Conservation (phyloP, 2,113 vertebrate species). For the Strix uralensis region DNA sequence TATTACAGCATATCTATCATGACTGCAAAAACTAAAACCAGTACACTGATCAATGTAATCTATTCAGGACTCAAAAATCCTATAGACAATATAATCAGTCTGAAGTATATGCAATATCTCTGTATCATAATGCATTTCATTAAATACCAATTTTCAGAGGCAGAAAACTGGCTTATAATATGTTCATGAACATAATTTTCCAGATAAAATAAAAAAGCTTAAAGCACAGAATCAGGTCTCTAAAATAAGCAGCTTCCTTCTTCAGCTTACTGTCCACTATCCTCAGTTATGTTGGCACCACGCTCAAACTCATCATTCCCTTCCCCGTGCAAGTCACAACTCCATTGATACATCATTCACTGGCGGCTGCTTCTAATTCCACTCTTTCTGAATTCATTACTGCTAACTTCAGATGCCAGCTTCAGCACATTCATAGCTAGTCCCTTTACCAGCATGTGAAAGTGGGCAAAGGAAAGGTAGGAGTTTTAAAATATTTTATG, state of each 20-base stretch:
- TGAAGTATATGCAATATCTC: not conserved
- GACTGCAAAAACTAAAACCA: not conserved
- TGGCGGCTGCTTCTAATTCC: not conserved
- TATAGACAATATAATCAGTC: not conserved
- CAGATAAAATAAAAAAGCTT: not conserved
- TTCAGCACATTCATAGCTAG: not conserved
- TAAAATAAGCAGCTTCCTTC: not conserved
- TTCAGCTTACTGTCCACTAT: not conserved
- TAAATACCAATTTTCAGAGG: not conserved
- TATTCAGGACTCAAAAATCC: not conserved
- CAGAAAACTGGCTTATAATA: not conserved
- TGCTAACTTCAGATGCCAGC: not conserved
- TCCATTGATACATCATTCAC: not conserved
- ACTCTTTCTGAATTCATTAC: not conserved
- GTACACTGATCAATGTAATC: not conserved
- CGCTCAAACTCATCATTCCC: not conserved
- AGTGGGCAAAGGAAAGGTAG: not conserved
- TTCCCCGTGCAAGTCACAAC: not conserved
- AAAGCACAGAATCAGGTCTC: not conserved
- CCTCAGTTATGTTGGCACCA: not conserved
- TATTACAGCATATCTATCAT: not conserved
- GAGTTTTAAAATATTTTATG: not conserved
- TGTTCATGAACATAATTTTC: not conserved
- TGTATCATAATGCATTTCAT: not conserved
- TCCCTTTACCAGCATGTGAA: not conserved